phyloP scores from a whole-genome alignment of 1,140 invertebrate species.

The Trachelipus rathkii region DNA sequence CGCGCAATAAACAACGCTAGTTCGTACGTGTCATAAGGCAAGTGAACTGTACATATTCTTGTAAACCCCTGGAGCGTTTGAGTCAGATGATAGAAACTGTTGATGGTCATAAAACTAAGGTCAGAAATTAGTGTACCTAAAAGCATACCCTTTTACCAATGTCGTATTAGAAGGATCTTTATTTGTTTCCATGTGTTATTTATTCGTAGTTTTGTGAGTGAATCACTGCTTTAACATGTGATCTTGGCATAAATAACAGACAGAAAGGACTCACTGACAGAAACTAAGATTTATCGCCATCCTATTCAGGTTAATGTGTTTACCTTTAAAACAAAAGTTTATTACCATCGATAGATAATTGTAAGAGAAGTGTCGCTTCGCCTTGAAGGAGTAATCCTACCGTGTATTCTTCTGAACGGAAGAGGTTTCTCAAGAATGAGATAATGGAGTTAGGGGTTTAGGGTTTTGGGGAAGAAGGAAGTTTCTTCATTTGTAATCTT shows the following conservation, averaged over 20 bases:
- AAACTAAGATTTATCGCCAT: neutral
- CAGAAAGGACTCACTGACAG: neutral
- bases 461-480: too few relatives aligned
- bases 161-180: too few relatives aligned
- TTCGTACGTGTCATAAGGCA: neutral
- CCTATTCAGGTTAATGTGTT: neutral
- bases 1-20: neutral
- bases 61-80: neutral
- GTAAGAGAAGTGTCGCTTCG: too few relatives aligned
- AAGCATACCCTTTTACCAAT: neutral
- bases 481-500: too few relatives aligned
- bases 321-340: neutral
- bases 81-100: neutral
- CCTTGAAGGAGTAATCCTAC: too few relatives aligned
- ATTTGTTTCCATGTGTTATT: too few relatives aligned
- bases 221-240: neutral
- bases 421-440: too few relatives aligned
- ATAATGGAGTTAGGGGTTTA: too few relatives aligned
- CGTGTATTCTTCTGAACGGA: too few relatives aligned
- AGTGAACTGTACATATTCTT: neutral
- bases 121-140: neutral
- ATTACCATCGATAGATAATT: neutral
- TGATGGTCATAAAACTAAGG: conserved; percentile 7
- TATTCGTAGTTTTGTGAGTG: neutral
- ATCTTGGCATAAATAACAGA: neutral